Base-by-base conservation (phyloP, 2,113 vertebrate genomes). In the Pollachius pollachius region DNA sequence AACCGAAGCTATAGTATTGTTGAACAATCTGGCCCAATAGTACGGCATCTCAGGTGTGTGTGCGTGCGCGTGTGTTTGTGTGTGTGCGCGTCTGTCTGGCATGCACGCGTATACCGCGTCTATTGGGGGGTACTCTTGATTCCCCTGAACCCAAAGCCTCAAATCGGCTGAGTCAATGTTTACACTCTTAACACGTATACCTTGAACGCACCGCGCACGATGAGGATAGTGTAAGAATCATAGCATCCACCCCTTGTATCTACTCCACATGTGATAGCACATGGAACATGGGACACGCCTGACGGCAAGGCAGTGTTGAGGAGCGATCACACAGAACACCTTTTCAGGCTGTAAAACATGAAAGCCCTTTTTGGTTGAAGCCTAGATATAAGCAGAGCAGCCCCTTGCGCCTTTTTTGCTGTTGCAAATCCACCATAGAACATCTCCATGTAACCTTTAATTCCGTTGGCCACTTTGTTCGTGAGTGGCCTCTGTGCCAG, bases 11-110 rank as follows among this genome's bases (percentile, higher is more conserved):
- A 82, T 85, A 85, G 74, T 78, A 72, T 80, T 84, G 78, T 83
- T 72, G 71, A 88, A 90, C 85, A 88, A 87, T 86, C 81, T 58
- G 75, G 72, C 76, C 81, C 83, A 78, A 80, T 80, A 71, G 75
- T 67, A 82, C 75, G 81, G 65, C 86, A 84, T 87, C 87, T 90
- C 89, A 89, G 86, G 87, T 80, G 84, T 74, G 81, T 86, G 71
- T 68, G 34, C 18, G 59, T 27, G 59, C 25, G 68, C 52, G 68
- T 18, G 60, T 56, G 41, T 25, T 58, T 25, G 79, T 74, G 70
- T 62, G 37, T 15, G 68, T 27, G 34, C 25, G 59, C 37, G 34
- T 52, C 21, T 58, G 52, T 30, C 25, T 37, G 25, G 66, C 15
- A 54, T 68, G 65, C 37, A 52, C 16, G 34, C 60, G 67, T 48